These are phyloP conservation scores for Masticophis lateralis DNA, from an alignment of 2,797 vertebrate genomes.

Conservation along the genomic window DNA sequence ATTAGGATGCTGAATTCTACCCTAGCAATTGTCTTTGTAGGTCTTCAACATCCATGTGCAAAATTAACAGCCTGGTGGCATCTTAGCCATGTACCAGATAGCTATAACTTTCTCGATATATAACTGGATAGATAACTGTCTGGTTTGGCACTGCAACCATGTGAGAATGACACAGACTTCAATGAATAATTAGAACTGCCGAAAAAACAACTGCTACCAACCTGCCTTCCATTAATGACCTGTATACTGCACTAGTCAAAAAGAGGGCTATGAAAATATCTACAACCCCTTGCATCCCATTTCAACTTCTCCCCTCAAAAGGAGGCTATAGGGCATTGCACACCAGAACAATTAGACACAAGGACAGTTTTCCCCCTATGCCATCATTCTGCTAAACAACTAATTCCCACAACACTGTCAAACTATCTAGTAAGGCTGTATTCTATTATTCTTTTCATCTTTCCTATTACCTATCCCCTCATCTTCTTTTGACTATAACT, in stretches of 20 bases:
- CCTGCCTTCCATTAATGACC: not conserved
- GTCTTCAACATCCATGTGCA: not conserved
- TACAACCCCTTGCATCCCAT: not conserved
- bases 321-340: too few relatives aligned
- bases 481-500: not conserved
- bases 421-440: not conserved
- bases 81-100: not conserved
- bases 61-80: not conserved
- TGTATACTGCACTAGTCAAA: not conserved
- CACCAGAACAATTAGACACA: not conserved
- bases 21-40: not conserved
- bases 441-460: not conserved
- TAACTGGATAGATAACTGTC: too few relatives aligned
- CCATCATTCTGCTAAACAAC: not conserved
- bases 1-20: not conserved
- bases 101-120: not conserved
- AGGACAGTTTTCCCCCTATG: not conserved
- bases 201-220: not conserved
- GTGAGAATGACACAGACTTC: not conserved
- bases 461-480: not conserved
- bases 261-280: not conserved
- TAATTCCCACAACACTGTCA: not conserved
- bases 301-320: not conserved
- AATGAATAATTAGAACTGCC: not conserved
- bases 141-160: not conserved